Evolutionary conservation across 2,888 invertebrate species (phyloP).

Genomic region (Emmelina monodactyla): DNA sequence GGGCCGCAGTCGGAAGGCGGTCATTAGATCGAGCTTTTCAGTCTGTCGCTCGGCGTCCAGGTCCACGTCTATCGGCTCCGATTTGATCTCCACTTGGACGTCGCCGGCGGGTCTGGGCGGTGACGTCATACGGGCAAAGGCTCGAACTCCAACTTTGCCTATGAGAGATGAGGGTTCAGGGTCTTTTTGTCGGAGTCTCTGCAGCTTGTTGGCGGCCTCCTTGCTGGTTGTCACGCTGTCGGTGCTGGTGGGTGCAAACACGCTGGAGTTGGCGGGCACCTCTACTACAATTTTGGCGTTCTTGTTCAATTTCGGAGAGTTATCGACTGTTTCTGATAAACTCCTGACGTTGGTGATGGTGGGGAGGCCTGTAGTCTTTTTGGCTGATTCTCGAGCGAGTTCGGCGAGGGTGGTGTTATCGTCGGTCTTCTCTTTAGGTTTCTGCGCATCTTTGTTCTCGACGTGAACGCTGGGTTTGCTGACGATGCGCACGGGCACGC

Average conservation of each 20-base stretch:
- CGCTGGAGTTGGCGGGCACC: conserved; percentile 25
- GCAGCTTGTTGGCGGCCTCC: conserved; percentile 33
- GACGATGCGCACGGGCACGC: not conserved
- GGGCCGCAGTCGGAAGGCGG: conserved; percentile 40
- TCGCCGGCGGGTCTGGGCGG: conserved; percentile 20
- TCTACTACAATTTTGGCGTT: conserved; percentile 22
- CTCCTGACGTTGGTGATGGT: conserved; percentile 44
- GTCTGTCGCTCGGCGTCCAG: conserved; percentile 34
- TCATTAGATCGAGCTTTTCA: conserved; percentile 49
- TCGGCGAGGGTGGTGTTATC: conserved; percentile 38
- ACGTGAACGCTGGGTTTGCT: not conserved
- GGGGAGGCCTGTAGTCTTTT: conserved; percentile 25
- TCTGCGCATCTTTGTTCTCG: conserved; percentile 9
- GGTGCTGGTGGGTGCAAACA: conserved; percentile 36
- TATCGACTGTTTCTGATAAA: conserved; percentile 26
- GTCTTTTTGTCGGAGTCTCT: conserved; percentile 25
- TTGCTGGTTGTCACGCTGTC: conserved; percentile 32
- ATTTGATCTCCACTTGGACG: conserved; percentile 45
- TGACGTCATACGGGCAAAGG: conserved; percentile 52
- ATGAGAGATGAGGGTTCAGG: conserved; percentile 25
- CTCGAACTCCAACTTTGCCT: conserved; percentile 46
- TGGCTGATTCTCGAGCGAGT: conserved; percentile 26
- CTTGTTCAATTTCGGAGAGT: conserved; percentile 16
- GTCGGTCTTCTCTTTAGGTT: conserved; percentile 31
- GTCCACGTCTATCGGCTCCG: conserved; percentile 48